Conservation (phyloP, 2,797 vertebrate genomes). For the Xiphophorus birchmanni region DNA sequence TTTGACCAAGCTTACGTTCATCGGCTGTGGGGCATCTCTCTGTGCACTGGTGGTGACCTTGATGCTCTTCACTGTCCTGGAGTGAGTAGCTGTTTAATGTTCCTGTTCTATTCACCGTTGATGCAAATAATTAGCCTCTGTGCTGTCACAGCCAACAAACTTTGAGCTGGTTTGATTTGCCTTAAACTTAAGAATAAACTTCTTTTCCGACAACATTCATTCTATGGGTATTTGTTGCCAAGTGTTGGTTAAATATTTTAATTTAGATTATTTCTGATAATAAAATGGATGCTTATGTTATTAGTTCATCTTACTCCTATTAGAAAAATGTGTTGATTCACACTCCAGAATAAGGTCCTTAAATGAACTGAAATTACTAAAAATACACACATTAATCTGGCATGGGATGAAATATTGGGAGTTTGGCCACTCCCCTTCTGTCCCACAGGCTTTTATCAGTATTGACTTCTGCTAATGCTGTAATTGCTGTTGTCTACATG, state of each 20-base stretch:
- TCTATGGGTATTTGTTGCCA: neutral
- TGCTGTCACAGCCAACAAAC: slow-evolving; percentile 2
- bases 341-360: neutral
- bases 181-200: neutral
- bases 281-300: neutral
- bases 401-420: slow-evolving; percentile 10
- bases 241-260: neutral
- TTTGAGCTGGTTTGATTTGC: neutral
- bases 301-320: neutral
- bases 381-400: neutral
- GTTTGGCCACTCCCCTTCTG: slow-evolving; percentile 31
- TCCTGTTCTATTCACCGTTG: neutral
- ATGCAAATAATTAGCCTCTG: slow-evolving; percentile 15
- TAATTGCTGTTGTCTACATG: slow-evolving; percentile 77
- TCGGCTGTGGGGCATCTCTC: slow-evolving; percentile 84
- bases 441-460: slow-evolving; percentile 52
- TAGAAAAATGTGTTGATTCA: neutral
- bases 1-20: slow-evolving; percentile 85
- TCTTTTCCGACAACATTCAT: neutral
- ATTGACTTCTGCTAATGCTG: slow-evolving; percentile 79
- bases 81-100: slow-evolving; percentile 76
- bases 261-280: neutral
- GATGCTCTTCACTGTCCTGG: slow-evolving; percentile 85
- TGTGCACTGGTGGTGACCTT: slow-evolving; percentile 85
- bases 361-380: neutral